Base-by-base conservation (phyloP, 2,797 vertebrate species). In the Oreonectes daqikongensis region DNA sequence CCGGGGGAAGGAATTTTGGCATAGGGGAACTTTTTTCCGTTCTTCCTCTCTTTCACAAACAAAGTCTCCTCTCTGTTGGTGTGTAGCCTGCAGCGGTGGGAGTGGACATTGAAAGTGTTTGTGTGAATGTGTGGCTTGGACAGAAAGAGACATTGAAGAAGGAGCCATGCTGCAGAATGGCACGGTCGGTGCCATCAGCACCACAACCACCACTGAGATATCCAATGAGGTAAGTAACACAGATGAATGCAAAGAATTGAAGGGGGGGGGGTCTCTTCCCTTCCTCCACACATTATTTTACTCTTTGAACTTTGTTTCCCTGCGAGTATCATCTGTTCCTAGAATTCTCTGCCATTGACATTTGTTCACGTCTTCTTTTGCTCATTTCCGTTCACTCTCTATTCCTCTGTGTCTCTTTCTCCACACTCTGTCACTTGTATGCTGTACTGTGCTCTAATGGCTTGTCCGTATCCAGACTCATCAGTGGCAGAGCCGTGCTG, bases 101-200 rank as follows among this genome's bases (percentile, higher is more conserved):
- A 40, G 57, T 55, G 70, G 75, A 74, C 66, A 75, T 60, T 59
- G 46, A 38, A 60, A 66, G 46, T 55, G 77, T 66, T 69, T 71
- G 60, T 70, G 82, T 75, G 74, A 30, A 46, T 72, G 78, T 46
- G 70, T 67, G 69, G 68, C n/a, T 70, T 63, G 67, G 61, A 77
- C 57, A 38, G 28, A 79, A 50, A 75, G 63, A 20, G 65, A 78
- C 77, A 82, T 72, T 86, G 81, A 85, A 80, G 66, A 73, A 82
- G 79, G 79, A 92, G 90, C 88, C 85, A 94, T 94, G 93, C 87
- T 86, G 70, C 88, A 88, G 85, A 90, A 91, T 81, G 84, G 87
- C 59, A 85, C 88, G 65, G 78, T 88, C 50, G 86, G 85, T 77
- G 79, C 66, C 38, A 86, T 87, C 83, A 88, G 86, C 86, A 91